phyloP scores from a whole-genome alignment of 2,888 invertebrate genomes.

The Orchesella flavescens region DNA sequence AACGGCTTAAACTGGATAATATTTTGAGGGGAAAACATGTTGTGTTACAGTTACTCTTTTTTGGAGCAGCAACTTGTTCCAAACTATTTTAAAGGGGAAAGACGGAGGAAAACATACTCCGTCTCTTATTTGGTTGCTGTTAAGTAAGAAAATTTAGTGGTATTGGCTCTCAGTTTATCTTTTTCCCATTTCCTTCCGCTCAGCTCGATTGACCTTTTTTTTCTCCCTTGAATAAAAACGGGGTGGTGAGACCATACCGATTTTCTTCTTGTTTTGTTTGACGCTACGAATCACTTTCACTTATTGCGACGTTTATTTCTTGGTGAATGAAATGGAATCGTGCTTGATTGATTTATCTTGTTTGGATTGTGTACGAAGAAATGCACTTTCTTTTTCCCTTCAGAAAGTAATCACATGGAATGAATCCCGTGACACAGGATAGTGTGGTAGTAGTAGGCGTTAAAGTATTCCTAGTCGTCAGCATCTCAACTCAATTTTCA shows the following conservation, averaged over 20 bases:
- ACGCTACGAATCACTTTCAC: constrained; percentile 26
- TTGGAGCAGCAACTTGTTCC: neutral
- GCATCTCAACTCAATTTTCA: neutral
- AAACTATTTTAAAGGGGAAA: constrained; percentile 7
- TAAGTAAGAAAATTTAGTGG: constrained; percentile 45
- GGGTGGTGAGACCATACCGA: neutral
- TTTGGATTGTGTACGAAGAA: constrained; percentile 11
- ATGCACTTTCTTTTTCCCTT: neutral
- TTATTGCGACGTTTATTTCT: constrained; percentile 47
- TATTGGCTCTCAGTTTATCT: constrained; percentile 39
- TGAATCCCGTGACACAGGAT: too few species aligned
- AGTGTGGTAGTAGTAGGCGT: too few species aligned
- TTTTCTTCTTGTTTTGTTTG: constrained; percentile 18
- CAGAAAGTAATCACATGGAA: neutral
- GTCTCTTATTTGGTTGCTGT: constrained; percentile 11
- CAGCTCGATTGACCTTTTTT: constrained; percentile 16
- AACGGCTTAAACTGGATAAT: too few species aligned
- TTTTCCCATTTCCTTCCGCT: constrained; percentile 35
- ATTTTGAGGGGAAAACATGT: too few species aligned
- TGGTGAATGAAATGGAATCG: constrained; percentile 21
- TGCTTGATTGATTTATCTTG: constrained; percentile 48
- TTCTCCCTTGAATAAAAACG: neutral
- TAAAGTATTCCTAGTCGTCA: too few species aligned
- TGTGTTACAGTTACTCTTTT: neutral
- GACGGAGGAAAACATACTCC: neutral